Percentiles rank a stretch among this genome's conserved stretches.
phyloP scores from a whole-genome alignment of 2,113 vertebrate species.

The Sciurus niger region DNA sequence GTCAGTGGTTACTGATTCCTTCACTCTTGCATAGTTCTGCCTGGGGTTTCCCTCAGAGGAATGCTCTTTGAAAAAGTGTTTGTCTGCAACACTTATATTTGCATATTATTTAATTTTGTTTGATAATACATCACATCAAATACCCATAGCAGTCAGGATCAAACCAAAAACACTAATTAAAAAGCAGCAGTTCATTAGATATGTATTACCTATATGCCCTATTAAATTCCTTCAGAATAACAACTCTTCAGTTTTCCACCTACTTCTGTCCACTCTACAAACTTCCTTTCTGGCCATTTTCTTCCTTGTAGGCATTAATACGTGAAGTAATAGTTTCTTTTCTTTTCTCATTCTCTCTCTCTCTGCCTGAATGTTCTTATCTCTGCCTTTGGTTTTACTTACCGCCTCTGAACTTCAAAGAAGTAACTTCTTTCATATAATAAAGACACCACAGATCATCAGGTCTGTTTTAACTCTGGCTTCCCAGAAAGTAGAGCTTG shows the following conservation, averaged over 20 bases:
- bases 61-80: conserved; percentile 10
- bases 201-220: not conserved
- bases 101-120: conserved; percentile 32
- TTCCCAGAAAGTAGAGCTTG: not conserved
- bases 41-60: not conserved
- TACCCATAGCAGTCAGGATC: not conserved
- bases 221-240: not conserved
- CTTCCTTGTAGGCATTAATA: not conserved
- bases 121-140: not conserved
- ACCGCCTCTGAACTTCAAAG: not conserved
- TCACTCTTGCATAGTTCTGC: not conserved
- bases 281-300: not conserved
- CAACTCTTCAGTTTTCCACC: not conserved
- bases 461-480: not conserved
- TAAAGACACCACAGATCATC: not conserved
- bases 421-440: not conserved
- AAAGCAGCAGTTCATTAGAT: not conserved
- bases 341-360: not conserved
- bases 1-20: not conserved
- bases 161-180: conserved; percentile 24
- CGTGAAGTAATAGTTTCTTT: not conserved
- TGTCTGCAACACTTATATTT: not conserved
- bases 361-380: not conserved
- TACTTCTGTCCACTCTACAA: not conserved
- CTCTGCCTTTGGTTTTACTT: not conserved